These are phyloP conservation scores for Prionace glauca DNA, from an alignment of 2,797 vertebrate species.

Conservation along the genomic window DNA sequence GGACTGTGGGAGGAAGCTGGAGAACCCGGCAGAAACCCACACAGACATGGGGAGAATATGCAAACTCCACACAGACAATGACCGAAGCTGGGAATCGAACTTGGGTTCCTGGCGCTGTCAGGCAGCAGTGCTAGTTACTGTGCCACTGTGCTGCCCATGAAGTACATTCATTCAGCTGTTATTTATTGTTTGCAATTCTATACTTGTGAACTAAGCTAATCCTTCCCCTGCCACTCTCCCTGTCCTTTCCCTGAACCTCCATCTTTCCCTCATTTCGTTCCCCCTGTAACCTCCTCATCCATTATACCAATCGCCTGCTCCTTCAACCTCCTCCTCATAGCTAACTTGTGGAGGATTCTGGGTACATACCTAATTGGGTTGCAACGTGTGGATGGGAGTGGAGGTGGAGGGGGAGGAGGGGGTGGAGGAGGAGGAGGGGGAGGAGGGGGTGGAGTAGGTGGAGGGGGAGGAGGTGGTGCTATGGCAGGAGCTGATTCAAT, in stretches of 20 bases:
- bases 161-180: neutral
- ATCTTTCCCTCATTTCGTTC: no score
- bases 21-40: no score
- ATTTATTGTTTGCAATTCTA: neutral
- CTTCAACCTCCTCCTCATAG: neutral
- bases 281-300: neutral
- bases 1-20: no score
- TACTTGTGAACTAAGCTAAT: neutral
- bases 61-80: no score
- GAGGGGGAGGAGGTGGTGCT: constrained; percentile 51
- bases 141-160: no score
- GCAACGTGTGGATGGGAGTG: constrained; percentile 64
- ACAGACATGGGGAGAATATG: no score
- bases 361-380: constrained; percentile 66
- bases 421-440: constrained; percentile 54
- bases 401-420: constrained; percentile 60
- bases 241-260: neutral
- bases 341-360: neutral
- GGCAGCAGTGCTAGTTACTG: no score
- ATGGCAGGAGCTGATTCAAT: constrained; percentile 50
- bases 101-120: no score
- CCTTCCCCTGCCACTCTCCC: neutral
- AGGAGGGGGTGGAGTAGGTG: constrained; percentile 54
- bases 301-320: neutral
- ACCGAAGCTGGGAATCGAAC: no score